Evolutionary conservation across 2,113 vertebrate species (phyloP), one percentile per base, ranked within the genome.

Genomic region (Solea senegalensis): DNA sequence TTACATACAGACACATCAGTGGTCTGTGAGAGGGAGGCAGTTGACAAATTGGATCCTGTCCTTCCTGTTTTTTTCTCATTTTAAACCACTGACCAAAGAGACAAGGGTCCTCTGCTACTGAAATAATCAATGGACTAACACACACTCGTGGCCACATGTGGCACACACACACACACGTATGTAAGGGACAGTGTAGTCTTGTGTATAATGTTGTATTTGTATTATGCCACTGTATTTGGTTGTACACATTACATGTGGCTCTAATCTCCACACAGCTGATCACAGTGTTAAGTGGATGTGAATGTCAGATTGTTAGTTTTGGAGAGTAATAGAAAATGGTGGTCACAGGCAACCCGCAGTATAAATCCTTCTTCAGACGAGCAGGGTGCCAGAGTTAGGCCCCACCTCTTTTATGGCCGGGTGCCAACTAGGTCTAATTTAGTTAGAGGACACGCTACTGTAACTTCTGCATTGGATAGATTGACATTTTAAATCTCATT

Each of bases 21-120:
- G 41, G 60, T 72, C 76, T 70, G 80, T 8, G 28, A 60, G 64
- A 82, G 9, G 3, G 46, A 65, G 69, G 54, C 11, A 43, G 65
- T 63, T 71, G 79, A 85, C 75, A 69, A 80, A 82, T 89, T 72
- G 72, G 64, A 71, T 54, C 15, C 48, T 7, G 28, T 78, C 61
- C 59, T 34, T 9, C 34, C 21, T 34, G 12, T 55, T 15, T 14
- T 15, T 55, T 6, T 13, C 5, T 40, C 21, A 8, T 40, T 21
- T 46, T 39, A 27, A 63, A 55, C 40, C 50, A 41, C 16, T 4
- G 43, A 64, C 57, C 68, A 78, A 34, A 15, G 53, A 14, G 34
- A 40, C 34, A 9, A 9, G 4, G 58, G 26, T 7, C 11, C 4
- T 14, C 44, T 48, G 59, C 44, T 34, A 13, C 48, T 52, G 39